Conservation (phyloP, 2,888 invertebrate genomes). For the Drosophila putrida region DNA sequence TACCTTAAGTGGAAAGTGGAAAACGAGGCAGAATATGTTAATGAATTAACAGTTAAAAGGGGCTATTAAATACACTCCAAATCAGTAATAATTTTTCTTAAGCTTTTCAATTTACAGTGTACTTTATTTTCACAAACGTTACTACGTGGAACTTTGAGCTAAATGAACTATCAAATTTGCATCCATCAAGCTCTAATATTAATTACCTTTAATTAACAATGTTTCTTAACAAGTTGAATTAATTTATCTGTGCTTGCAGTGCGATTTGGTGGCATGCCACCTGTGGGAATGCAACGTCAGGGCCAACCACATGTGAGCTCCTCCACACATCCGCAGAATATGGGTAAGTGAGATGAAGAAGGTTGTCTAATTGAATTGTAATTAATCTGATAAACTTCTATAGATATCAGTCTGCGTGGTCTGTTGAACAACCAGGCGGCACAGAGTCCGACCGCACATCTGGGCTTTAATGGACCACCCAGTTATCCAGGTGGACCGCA, state of each 20-base stretch:
- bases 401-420: conserved; percentile 85
- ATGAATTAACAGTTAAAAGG: too few relatives aligned
- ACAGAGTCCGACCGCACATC: conserved; percentile 84
- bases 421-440: conserved; percentile 85
- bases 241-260: conserved; percentile 66
- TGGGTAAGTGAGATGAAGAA: conserved; percentile 83
- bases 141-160: too few relatives aligned
- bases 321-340: conserved; percentile 89
- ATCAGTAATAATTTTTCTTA: too few relatives aligned
- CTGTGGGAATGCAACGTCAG: conserved; percentile 85
- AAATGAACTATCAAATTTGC: too few relatives aligned
- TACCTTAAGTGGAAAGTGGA: too few relatives aligned
- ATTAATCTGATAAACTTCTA: neutral
- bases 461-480: conserved; percentile 84
- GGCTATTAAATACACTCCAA: too few relatives aligned
- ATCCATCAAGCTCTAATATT: neutral
- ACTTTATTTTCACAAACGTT: too few relatives aligned
- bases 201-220: neutral
- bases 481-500: conserved; percentile 85
- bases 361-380: neutral
- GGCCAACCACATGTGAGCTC: conserved; percentile 88
- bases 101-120: too few relatives aligned
- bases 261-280: conserved; percentile 84
- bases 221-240: conserved; percentile 18
- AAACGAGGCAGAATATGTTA: too few relatives aligned